Evolutionary conservation across 2,113 vertebrate genomes (phyloP), one percentile per base, ranked within the genome.

Genomic region (Epinephelus moara): DNA sequence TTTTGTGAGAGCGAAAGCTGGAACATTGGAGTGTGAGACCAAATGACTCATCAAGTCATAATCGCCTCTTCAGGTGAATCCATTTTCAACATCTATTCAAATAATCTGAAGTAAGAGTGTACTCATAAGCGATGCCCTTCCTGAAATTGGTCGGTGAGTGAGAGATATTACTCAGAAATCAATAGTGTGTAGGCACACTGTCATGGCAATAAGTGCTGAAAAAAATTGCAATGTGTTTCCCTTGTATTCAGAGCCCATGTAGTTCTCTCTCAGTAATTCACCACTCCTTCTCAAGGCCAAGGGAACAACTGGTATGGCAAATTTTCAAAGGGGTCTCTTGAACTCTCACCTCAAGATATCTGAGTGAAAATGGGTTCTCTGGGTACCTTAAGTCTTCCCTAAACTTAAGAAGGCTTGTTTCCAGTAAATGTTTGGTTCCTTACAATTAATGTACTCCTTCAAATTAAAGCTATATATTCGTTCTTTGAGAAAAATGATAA

Each of bases 11-110:
- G 49, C 3, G 52, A 80, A 69, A 55, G 71, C 64, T 37, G 86
- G 59, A 76, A 88, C 78, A 50, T 42, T 27, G 52, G 21, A 67
- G 53, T 40, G 69, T 27, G 55, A 27, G 40, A 71, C 37, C 70
- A 78, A 89, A 84, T 89, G 57, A 81, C 59, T 89, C 57, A 85
- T 90, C 66, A 75, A 79, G 69, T 59, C 14, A 53, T 78, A 69
- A 76, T 85, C 83, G 62, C 71, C 78, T 76, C 84, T 81, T 75
- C 73, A 87, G 59, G 78, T 78, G 40, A 77, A 81, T 80, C 57
- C 19, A 78, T 75, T 80, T 75, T 74, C 8, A 60, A 84, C 72
- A 84, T 75, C 62, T 75, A 62, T 75, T 80, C 59, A 50, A 59
- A 78, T 84, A 71, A 77, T 74, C 40, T 40, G 13, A 83, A 63